Percentiles rank a stretch among this genome's conserved stretches.
phyloP scores from a whole-genome alignment of 1,140 invertebrate genomes.

The Panagrolaimus sp. region DNA sequence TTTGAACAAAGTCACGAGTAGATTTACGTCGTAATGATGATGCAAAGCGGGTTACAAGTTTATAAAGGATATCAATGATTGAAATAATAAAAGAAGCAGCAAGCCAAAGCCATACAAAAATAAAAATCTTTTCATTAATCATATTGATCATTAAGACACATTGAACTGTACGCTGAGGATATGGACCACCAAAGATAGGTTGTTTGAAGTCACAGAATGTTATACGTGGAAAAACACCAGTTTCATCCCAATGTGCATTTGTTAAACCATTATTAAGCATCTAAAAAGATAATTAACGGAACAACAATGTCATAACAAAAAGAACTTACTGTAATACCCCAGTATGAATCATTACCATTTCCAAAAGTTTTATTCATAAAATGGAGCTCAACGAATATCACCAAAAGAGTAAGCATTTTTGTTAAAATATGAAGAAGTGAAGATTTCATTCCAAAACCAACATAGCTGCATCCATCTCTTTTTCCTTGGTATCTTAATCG shows the following conservation, averaged over 20 bases:
- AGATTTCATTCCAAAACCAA: neutral
- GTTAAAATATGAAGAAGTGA: neutral
- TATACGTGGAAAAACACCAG: neutral
- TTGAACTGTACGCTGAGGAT: neutral
- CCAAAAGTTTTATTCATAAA: neutral
- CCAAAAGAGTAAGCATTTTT: neutral
- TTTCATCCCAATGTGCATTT: neutral
- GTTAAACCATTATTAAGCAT: neutral
- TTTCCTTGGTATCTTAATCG: neutral
- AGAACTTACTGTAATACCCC: neutral
- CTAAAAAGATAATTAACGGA: neutral
- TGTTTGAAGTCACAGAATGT: neutral
- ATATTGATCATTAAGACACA: neutral
- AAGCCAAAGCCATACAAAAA: neutral
- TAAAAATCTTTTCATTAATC: conserved; percentile 4
- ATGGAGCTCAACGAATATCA: neutral
- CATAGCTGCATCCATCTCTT: neutral
- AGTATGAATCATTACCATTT: neutral
- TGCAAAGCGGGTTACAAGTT: neutral
- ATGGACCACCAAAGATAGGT: neutral
- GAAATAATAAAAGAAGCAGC: neutral
- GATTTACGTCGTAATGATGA: neutral
- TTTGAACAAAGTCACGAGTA: neutral
- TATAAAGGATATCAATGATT: neutral
- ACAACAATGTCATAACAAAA: neutral